phyloP scores from a whole-genome alignment of 2,797 vertebrate species.

The Astyanax mexicanus region DNA sequence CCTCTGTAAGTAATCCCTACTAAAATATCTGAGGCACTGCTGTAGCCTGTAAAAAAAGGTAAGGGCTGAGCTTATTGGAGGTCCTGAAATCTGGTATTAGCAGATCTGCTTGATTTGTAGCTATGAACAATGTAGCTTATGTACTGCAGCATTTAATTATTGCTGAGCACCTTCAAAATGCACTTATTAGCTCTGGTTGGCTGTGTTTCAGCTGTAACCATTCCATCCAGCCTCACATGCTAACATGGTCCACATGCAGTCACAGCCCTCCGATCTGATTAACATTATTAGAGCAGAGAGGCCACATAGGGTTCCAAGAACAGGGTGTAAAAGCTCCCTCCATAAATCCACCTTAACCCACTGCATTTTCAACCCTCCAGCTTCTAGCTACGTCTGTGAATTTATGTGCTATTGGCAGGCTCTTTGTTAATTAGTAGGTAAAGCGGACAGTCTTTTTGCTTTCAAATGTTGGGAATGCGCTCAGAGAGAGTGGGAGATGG shows the following conservation, averaged over 20 bases:
- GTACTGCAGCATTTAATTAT: background rate
- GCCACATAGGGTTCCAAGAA: background rate
- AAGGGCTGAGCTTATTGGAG: background rate
- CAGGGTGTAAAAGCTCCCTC: background rate
- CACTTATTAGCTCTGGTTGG: background rate
- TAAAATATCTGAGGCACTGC: too few species aligned
- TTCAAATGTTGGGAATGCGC: too few species aligned
- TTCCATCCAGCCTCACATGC: background rate
- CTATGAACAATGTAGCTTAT: background rate
- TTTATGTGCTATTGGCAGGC: constrained; percentile 2
- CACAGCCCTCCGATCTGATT: background rate
- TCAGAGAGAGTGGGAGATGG: too few species aligned
- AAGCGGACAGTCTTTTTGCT: background rate
- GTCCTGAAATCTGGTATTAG: background rate
- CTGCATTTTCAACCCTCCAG: constrained; percentile 39
- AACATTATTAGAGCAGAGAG: background rate
- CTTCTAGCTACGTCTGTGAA: constrained; percentile 4
- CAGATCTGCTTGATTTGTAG: background rate
- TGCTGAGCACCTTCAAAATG: background rate
- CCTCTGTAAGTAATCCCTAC: too few species aligned
- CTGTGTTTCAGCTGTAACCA: background rate
- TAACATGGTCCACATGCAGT: background rate
- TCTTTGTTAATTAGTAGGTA: constrained; percentile 35
- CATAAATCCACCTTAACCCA: constrained; percentile 54
- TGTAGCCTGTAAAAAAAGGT: background rate